A percentile compares a stretch with the other conserved stretches of the same genome.
phyloP scores from a whole-genome alignment of 1,140 invertebrate species.

The Phocides pigmalion region DNA sequence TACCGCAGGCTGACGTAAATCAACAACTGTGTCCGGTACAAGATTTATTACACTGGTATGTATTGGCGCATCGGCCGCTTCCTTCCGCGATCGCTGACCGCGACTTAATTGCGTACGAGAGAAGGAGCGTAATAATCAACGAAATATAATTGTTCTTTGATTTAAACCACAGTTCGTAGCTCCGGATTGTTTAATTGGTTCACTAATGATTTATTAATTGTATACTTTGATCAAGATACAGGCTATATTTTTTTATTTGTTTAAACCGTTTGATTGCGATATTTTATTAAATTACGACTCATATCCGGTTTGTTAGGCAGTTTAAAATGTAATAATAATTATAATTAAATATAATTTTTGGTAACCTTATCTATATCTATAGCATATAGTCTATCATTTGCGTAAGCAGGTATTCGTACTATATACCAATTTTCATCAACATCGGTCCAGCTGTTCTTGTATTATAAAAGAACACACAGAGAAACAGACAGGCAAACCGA shows the following conservation, averaged over 20 bases:
- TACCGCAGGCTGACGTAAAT: slow-evolving; percentile 46
- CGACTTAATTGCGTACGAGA: slow-evolving; percentile 47
- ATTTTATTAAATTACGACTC: too few relatives aligned
- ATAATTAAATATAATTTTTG: too few relatives aligned
- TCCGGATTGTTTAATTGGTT: neutral
- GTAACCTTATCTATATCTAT: too few relatives aligned
- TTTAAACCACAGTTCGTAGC: slow-evolving; percentile 39
- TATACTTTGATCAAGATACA: neutral
- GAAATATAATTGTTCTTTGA: slow-evolving; percentile 50
- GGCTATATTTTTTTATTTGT: neutral
- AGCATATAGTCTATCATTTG: too few relatives aligned
- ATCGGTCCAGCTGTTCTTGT: too few relatives aligned
- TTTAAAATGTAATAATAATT: too few relatives aligned
- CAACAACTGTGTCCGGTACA: slow-evolving; percentile 48
- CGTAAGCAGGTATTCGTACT: too few relatives aligned
- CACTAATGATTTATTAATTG: neutral
- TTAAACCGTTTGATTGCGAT: too few relatives aligned
- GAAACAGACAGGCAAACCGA: too few relatives aligned
- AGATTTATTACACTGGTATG: slow-evolving; percentile 55
- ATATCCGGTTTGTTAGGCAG: too few relatives aligned
- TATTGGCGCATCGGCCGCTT: slow-evolving; percentile 50
- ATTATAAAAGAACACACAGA: too few relatives aligned
- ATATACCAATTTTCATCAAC: too few relatives aligned
- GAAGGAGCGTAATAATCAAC: slow-evolving; percentile 54
- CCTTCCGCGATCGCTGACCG: slow-evolving; percentile 48